Percentiles rank a stretch among this genome's conserved stretches.
phyloP scores from a whole-genome alignment of 2,113 vertebrate genomes.

The Lophura nycthemera region DNA sequence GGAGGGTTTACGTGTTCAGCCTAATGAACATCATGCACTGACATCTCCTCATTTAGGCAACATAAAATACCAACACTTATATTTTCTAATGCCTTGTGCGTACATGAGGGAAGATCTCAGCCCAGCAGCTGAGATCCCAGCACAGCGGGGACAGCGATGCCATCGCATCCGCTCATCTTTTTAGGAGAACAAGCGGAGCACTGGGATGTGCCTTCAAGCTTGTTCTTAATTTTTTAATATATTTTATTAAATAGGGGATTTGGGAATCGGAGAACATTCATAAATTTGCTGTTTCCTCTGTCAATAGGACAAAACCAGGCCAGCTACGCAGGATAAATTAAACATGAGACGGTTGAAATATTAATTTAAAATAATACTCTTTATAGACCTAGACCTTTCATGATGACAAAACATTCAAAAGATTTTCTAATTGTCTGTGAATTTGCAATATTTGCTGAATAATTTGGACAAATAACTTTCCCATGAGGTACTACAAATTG shows the following conservation, averaged over 20 bases:
- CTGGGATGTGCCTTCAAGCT: slow-evolving; percentile 17
- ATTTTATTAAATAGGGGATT: slow-evolving; percentile 55
- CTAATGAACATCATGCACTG: neutral
- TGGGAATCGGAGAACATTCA: slow-evolving; percentile 29
- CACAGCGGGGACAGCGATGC: slow-evolving; percentile 5
- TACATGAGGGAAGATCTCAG: neutral
- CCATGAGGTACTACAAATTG: neutral
- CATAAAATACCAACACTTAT: neutral
- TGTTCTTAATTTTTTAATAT: slow-evolving; percentile 39
- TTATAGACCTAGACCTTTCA: neutral
- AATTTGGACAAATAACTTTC: slow-evolving; percentile 16
- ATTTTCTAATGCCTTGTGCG: slow-evolving; percentile 29
- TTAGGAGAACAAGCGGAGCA: slow-evolving; percentile 22
- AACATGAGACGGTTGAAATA: slow-evolving; percentile 11
- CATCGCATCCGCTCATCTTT: slow-evolving; percentile 39
- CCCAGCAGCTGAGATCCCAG: neutral
- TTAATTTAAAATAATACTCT: slow-evolving; percentile 16
- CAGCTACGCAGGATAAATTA: slow-evolving; percentile 22
- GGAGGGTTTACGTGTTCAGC: neutral
- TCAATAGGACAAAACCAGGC: slow-evolving; percentile 25
- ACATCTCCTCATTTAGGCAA: slow-evolving; percentile 19
- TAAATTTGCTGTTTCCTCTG: slow-evolving; percentile 7
- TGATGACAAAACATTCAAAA: neutral
- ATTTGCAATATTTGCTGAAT: neutral
- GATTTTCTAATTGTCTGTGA: slow-evolving; percentile 13